Base-by-base conservation (phyloP, 2,797 vertebrate species). In the Benthosema pterotum region DNA sequence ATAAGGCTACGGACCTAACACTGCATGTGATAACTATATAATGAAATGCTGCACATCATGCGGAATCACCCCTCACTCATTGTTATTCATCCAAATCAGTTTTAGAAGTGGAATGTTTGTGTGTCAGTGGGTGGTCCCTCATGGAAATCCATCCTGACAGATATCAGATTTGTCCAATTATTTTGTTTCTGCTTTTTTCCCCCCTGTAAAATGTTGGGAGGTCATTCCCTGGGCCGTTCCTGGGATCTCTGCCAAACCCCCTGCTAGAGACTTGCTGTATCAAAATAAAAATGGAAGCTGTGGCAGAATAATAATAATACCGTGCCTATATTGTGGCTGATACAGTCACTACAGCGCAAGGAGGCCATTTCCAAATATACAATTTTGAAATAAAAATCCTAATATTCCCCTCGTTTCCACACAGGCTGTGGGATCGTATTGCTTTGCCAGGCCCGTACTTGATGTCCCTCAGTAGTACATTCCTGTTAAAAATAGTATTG, bases 401-500 rank as follows among this genome's bases (percentile, higher is more conserved):
- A 38, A 38, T 72, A 72, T 69, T 83, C 81, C 66, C 78, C 52
- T 13, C 11, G 68, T 83, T 78, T 79, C 57, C 72, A 63, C 18
- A 72, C 67, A 64, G 45, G 43, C 65, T 73, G 47, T 32, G 14
- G 51, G 51, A 52, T 9, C 28, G 7, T 69, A 81, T 83, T 69
- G 67, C 79, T 84, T 72, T 78, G 72, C 57, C 55, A 50, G 62
- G 57, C 42, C 42, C 11, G 8, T 32, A 25, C 19, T 13, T 1
- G 19, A 16, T 56, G 56, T 18, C 13, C 14, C 25, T 53, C 1
- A n/a, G 55, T 48, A 1, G 45, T 63, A 53, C 19, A 14, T 52
- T 8, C 57, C 56, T 38, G 73, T 66, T 80, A 82, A 85, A 91
- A 92, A 93, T 92, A 92, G 87, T 77, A 68, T 68, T 1, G 60